These are phyloP conservation scores for Leptestheria dahalacensis DNA, from an alignment of 1,140 invertebrate genomes.

Conservation along the genomic window DNA sequence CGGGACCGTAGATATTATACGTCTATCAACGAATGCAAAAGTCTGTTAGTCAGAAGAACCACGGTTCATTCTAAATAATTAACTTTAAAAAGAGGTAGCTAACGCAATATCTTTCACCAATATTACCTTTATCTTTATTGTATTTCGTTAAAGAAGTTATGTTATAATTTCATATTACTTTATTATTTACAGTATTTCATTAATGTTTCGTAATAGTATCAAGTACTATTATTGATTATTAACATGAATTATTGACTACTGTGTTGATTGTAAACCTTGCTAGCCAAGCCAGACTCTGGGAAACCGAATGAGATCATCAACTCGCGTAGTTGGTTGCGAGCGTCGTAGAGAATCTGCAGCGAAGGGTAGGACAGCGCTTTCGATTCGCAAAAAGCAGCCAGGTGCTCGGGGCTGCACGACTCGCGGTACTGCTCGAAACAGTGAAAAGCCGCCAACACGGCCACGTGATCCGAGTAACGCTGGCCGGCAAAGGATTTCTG, in stretches of 20 bases:
- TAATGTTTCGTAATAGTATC: not conserved
- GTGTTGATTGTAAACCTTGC: conserved; percentile 51
- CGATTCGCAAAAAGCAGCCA: conserved; percentile 72
- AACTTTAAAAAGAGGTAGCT: no score
- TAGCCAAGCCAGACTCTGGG: conserved; percentile 65
- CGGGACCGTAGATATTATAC: conserved; percentile 41
- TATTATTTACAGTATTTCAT: no score
- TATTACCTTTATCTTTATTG: no score
- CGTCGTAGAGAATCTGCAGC: conserved; percentile 42
- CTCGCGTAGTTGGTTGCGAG: conserved; percentile 60
- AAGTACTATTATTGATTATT: not conserved
- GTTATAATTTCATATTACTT: no score
- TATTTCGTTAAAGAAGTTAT: not conserved
- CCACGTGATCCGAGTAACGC: conserved; percentile 84
- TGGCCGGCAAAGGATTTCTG: conserved; percentile 71
- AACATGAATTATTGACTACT: not conserved
- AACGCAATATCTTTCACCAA: no score
- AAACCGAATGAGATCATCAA: conserved; percentile 69
- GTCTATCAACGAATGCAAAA: conserved; percentile 9
- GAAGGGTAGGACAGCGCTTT: conserved; percentile 78
- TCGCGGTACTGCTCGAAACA: conserved; percentile 63
- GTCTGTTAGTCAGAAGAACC: no score
- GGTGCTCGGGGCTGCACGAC: conserved; percentile 56
- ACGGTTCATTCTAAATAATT: no score
- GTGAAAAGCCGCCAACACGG: conserved; percentile 82